A percentile compares a stretch with the other conserved stretches of the same genome.
Conservation (phyloP, 2,797 vertebrate species). For the Rhinichthys osculus region DNA sequence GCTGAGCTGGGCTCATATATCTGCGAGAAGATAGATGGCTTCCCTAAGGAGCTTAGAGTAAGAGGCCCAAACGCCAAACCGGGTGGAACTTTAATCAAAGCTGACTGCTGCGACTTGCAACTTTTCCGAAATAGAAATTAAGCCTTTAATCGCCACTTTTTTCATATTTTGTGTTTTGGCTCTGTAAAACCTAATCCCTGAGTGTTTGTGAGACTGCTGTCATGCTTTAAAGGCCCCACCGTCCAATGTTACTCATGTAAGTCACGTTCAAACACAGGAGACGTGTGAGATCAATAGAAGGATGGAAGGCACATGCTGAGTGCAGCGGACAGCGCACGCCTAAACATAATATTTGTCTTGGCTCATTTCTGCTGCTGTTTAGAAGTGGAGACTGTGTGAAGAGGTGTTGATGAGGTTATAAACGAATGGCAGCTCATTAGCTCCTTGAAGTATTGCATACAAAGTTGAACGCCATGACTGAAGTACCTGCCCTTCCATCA, state of each 20-base stretch:
- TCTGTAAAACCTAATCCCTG: constrained; percentile 42
- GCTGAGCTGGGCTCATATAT: constrained; percentile 57
- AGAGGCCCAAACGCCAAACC: constrained; percentile 54
- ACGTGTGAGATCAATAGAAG: constrained; percentile 40
- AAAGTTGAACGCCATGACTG: constrained; percentile 43
- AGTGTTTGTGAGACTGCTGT: constrained; percentile 34
- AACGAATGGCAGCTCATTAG: constrained; percentile 57
- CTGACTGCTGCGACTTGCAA: constrained; percentile 61
- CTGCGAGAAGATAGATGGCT: constrained; percentile 56
- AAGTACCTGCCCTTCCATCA: constrained; percentile 51
- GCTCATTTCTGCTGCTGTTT: constrained; percentile 23
- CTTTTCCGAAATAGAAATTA: constrained; percentile 61
- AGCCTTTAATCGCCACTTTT: constrained; percentile 57
- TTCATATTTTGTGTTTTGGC: constrained; percentile 56
- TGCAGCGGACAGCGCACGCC: background rate
- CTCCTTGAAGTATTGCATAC: constrained; percentile 39
- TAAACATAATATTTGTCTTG: constrained; percentile 46
- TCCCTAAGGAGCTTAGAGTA: constrained; percentile 66
- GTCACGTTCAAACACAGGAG: constrained; percentile 31
- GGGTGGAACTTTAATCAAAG: constrained; percentile 55
- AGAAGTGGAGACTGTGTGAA: constrained; percentile 33
- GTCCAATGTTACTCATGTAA: constrained; percentile 25
- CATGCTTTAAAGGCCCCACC: constrained; percentile 46
- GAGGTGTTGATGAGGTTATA: constrained; percentile 55
- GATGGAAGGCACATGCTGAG: background rate